Conservation (phyloP, 2,113 vertebrate species). For the Mormyrus lacerda region DNA sequence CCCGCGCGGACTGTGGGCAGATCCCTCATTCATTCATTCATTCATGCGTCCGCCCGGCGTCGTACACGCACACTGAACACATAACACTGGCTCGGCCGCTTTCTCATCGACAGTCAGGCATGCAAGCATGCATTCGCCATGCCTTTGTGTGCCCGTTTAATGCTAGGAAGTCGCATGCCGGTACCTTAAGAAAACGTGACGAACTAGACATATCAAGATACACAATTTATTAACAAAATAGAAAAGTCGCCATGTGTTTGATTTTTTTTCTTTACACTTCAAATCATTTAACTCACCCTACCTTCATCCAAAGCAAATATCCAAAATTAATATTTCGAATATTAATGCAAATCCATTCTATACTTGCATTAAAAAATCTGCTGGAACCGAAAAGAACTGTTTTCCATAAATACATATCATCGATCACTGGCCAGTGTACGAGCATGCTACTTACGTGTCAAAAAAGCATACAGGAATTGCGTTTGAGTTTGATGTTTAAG, state of each 20-base stretch:
- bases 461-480: slow-evolving; percentile 76
- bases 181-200: slow-evolving; percentile 8
- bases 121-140: slow-evolving; percentile 47
- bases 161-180: slow-evolving; percentile 1
- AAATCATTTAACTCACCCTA: neutral
- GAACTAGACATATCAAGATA: slow-evolving; percentile 16
- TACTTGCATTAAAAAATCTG: neutral
- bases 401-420: neutral
- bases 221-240: neutral
- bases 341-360: neutral
- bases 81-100: slow-evolving; percentile 27
- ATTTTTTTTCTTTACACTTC: neutral
- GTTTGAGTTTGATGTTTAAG: slow-evolving; percentile 76
- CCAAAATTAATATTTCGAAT: neutral
- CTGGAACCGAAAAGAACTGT: neutral
- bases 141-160: slow-evolving; percentile 49
- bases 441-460: slow-evolving; percentile 73
- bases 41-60: slow-evolving; percentile 41
- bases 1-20: slow-evolving; percentile 44
- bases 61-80: slow-evolving; percentile 35
- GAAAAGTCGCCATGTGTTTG: neutral
- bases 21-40: slow-evolving; percentile 50
- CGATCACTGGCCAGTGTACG: neutral
- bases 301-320: neutral
- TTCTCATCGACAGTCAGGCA: slow-evolving; percentile 35